Conservation (phyloP, 2,797 vertebrate genomes). For the Eutrigla gurnardus region DNA sequence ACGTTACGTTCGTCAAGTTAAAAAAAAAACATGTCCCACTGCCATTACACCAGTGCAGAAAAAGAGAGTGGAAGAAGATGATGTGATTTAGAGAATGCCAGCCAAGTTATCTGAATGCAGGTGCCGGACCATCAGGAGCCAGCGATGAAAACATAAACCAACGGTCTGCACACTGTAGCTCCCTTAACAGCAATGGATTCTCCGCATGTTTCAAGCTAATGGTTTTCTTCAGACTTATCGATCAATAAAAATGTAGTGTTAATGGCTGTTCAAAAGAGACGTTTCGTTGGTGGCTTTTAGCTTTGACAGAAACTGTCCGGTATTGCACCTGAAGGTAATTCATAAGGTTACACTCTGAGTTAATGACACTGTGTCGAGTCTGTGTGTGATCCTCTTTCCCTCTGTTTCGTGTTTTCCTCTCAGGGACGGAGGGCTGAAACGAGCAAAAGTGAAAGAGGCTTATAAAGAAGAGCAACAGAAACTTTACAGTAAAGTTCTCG, state of each 20-base stretch:
- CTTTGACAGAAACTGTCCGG: conserved; percentile 10
- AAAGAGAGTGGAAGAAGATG: background rate
- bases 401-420: background rate
- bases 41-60: background rate
- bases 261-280: conserved; percentile 1
- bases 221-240: background rate
- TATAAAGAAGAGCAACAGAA: conserved; percentile 95
- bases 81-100: too few relatives aligned
- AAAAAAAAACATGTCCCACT: background rate
- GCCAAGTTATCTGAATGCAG: background rate
- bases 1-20: background rate
- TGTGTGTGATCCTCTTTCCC: background rate
- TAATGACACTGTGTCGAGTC: background rate
- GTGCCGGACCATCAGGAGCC: background rate
- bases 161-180: background rate
- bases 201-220: background rate
- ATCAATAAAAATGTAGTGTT: background rate
- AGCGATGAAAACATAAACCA: background rate
- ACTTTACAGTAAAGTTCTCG: conserved; percentile 92
- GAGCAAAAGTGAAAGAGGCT: conserved; percentile 90
- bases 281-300: background rate
- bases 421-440: conserved; percentile 94
- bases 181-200: background rate
- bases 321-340: background rate
- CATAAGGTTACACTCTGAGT: background rate